Evolutionary conservation across 2,113 vertebrate species (phyloP), one percentile per base, ranked within the genome.

Genomic region (Chionomys nivalis): DNA sequence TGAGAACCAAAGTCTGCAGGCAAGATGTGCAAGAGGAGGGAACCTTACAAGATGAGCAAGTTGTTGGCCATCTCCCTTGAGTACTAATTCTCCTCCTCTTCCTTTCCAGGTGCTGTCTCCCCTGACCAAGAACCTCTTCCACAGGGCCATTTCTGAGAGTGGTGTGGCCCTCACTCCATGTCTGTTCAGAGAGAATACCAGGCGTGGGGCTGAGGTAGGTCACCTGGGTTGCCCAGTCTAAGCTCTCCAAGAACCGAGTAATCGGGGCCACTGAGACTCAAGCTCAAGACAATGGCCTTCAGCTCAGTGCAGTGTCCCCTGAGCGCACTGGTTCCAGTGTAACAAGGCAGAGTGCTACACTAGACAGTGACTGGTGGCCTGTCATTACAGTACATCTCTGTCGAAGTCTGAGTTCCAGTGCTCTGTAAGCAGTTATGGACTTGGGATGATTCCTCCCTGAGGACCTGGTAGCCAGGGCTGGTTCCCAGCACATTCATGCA

Each of bases 131-230:
- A 98, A 98, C 31, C 94, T 99, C 73, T 99, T 99, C 96, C 99
- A 99, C 3, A 98, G 97, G 82, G 99, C 98, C 1, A 98, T 99
- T 85, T 98, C 99, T 63, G 98, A 99, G 95, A 99, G 99, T 44
- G 98, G 99, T 0, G 98, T 98, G 21, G 97, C 96, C 90, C 88
- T 97, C 36, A 4, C 94, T 0, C 0, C 11, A 49, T 0, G 0
- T 66, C 24, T 98, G 47, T 0, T 83, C 24, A 61, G 5, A 75
- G 86, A 68, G 0, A 73, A 87, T 12, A 1, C 36, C 2, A 96
- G 87, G 24, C 31, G 55, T 2, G 1, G 1, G 33, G 87, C 93
- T 66, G 44, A 97, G 91, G 97, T 98, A 94, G n/a, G 97, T 83
- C 12, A 58, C 76, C 3, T 23, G 78, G 44, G 21, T 7, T 16